Percentiles rank a stretch among this genome's conserved stretches.
Conservation (phyloP, 1,140 invertebrate species). For the Bombus fervidus region DNA sequence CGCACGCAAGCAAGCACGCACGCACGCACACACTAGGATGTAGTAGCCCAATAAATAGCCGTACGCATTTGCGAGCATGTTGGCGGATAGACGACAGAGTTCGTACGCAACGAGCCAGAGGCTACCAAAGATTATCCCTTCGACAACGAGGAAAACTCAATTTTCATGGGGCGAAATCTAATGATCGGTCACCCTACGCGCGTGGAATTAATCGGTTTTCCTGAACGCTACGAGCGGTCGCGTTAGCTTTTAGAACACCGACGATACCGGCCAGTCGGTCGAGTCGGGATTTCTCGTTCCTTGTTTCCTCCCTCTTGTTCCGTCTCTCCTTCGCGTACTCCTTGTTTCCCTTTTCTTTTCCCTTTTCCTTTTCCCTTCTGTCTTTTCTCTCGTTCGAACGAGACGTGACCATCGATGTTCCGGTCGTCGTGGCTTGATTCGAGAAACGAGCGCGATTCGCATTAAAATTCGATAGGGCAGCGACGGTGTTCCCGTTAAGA, state of each 20-base stretch:
- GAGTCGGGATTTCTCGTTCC: background rate
- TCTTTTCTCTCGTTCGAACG: background rate
- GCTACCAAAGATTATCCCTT: slow-evolving; percentile 79
- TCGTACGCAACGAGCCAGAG: slow-evolving; percentile 60
- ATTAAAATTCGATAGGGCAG: slow-evolving; percentile 28
- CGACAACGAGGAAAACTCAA: slow-evolving; percentile 78
- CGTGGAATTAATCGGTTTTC: slow-evolving; percentile 76
- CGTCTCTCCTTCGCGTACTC: too few species aligned
- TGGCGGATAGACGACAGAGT: slow-evolving; percentile 46
- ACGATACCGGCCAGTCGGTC: background rate
- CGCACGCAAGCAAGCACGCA: slow-evolving; percentile 29
- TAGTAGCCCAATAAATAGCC: slow-evolving; percentile 54
- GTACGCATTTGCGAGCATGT: slow-evolving; percentile 56
- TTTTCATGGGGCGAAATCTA: slow-evolving; percentile 79
- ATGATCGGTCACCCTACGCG: slow-evolving; percentile 73
- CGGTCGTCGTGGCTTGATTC: background rate
- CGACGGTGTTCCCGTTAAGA: background rate
- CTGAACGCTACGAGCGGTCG: slow-evolving; percentile 53
- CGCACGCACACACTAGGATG: slow-evolving; percentile 21
- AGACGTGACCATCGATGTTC: too few species aligned
- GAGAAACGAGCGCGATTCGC: background rate
- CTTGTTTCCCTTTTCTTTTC: background rate
- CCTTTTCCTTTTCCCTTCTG: background rate
- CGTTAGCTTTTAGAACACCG: slow-evolving; percentile 30
- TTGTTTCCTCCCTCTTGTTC: background rate